A percentile compares a stretch with the other conserved stretches of the same genome.
phyloP scores from a whole-genome alignment of 2,113 vertebrate species.

The Petrocephalus zakoni region DNA sequence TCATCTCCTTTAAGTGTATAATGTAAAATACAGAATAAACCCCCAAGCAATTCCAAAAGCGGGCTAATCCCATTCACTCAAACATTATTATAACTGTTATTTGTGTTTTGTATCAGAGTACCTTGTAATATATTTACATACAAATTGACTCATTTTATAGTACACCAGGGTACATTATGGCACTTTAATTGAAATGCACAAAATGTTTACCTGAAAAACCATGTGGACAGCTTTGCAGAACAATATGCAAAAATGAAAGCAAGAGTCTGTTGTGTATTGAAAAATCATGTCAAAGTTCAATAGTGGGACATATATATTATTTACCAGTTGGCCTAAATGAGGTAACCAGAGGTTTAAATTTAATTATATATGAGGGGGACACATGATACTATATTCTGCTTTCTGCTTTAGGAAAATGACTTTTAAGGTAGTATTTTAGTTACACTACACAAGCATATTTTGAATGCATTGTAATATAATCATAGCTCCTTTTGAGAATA shows the following conservation, averaged over 20 bases:
- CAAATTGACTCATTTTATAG: neutral
- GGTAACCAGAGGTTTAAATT: neutral
- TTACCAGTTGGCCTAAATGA: neutral
- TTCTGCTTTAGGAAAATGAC: neutral
- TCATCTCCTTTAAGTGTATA: neutral
- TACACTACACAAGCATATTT: neutral
- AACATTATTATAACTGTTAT: neutral
- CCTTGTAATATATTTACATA: constrained; percentile 1
- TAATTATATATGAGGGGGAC: neutral
- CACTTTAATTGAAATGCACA: neutral
- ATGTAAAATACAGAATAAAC: neutral
- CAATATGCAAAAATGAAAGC: neutral
- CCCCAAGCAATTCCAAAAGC: neutral
- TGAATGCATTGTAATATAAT: neutral
- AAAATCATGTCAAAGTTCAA: neutral
- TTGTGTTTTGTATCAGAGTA: neutral
- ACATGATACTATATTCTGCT: neutral
- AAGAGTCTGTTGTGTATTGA: neutral
- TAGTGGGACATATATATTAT: neutral
- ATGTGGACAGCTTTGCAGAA: neutral
- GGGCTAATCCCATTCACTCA: neutral
- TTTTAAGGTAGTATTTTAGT: neutral
- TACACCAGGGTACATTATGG: neutral
- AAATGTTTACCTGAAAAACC: neutral
- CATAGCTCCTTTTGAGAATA: neutral